These are phyloP conservation scores for Trissolcus japonicus DNA, from an alignment of 2,888 invertebrate species.

Conservation along the genomic window DNA sequence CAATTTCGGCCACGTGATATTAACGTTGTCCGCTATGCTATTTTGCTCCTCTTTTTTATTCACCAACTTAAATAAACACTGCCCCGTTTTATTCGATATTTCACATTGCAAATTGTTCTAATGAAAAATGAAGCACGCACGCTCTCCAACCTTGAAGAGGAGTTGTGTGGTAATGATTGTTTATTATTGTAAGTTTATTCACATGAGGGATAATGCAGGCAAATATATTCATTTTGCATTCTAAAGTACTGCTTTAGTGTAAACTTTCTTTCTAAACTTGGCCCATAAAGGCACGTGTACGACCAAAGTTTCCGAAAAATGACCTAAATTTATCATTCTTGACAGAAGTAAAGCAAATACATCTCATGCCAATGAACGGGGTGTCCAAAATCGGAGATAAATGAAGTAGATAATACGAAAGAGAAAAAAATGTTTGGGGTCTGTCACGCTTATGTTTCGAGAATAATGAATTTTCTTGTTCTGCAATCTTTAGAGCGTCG, in stretches of 20 bases:
- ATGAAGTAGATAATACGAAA: background rate
- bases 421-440: too few relatives aligned
- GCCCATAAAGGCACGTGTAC: constrained; percentile 41
- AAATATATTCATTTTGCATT: constrained; percentile 53
- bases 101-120: constrained; percentile 68
- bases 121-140: constrained; percentile 68
- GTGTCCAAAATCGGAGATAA: constrained; percentile 1
- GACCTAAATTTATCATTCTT: constrained; percentile 33
- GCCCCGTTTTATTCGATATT: constrained; percentile 72
- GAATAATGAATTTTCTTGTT: too few relatives aligned
- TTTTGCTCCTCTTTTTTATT: constrained; percentile 48
- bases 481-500: background rate
- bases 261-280: constrained; percentile 52
- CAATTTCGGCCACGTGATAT: constrained; percentile 71
- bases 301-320: constrained; percentile 48
- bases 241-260: constrained; percentile 41
- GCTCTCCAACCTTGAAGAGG: background rate
- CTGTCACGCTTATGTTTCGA: too few relatives aligned
- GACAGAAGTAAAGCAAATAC: constrained; percentile 31
- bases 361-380: constrained; percentile 31
- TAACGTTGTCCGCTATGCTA: constrained; percentile 68
- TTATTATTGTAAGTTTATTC: constrained; percentile 37
- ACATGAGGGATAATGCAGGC: constrained; percentile 32
- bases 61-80: constrained; percentile 70
- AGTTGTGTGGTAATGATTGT: constrained; percentile 33